phyloP scores from a whole-genome alignment of 2,888 invertebrate genomes.

The Hirtodrosophila duncani region DNA sequence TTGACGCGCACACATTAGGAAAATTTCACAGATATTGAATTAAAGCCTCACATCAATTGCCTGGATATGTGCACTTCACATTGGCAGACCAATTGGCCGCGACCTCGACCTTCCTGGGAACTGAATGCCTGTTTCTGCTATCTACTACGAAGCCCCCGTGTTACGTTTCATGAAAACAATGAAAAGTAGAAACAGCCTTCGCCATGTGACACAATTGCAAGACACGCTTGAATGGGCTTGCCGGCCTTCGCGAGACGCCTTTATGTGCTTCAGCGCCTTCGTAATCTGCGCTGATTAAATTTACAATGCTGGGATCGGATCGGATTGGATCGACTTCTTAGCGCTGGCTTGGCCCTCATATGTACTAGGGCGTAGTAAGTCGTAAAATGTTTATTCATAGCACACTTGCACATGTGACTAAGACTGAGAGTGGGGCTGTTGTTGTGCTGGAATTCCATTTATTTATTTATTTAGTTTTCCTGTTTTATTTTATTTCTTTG shows the following conservation, averaged over 20 bases:
- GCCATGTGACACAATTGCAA: not conserved
- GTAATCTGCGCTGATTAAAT: constrained; percentile 53
- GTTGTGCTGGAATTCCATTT: constrained; percentile 15
- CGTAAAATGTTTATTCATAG: constrained; percentile 66
- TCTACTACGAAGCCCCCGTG: not conserved
- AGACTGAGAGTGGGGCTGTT: too few relatives aligned
- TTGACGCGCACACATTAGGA: too few relatives aligned
- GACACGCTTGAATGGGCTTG: constrained; percentile 14
- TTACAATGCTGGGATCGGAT: constrained; percentile 38
- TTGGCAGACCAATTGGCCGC: too few relatives aligned
- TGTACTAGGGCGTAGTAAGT: not conserved
- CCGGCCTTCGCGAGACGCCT: constrained; percentile 5
- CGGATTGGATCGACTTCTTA: constrained; percentile 30
- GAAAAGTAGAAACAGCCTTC: constrained; percentile 7
- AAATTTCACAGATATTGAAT: constrained; percentile 6
- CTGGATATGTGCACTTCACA: too few relatives aligned
- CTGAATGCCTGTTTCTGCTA: not conserved
- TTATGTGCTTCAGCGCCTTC: constrained; percentile 17
- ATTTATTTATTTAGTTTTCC: too few relatives aligned
- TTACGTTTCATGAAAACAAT: not conserved
- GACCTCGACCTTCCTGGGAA: not conserved
- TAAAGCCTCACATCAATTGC: constrained; percentile 5
- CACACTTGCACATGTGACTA: constrained; percentile 14
- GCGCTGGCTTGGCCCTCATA: constrained; percentile 13
- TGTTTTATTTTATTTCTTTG: not conserved